Evolutionary conservation across 2,888 invertebrate genomes (phyloP).

Genomic region (Barypeithes pellucidus): DNA sequence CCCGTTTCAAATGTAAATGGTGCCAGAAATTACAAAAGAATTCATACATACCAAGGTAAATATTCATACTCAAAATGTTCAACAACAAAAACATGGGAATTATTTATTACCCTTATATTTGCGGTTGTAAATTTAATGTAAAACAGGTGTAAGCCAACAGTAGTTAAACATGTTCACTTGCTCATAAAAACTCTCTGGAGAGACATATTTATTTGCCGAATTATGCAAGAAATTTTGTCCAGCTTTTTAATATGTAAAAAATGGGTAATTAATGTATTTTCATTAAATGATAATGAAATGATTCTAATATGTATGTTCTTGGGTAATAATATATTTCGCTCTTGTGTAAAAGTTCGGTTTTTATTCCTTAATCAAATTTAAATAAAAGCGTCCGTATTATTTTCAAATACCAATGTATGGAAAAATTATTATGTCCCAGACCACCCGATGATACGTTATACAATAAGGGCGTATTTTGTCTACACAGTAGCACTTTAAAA

Average conservation of each 20-base stretch:
- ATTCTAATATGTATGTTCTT: too few relatives aligned
- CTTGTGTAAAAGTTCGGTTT: too few relatives aligned
- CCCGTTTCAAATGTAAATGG: constrained; percentile 42
- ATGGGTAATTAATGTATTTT: too few relatives aligned
- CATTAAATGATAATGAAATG: too few relatives aligned
- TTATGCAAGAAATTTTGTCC: constrained; percentile 5
- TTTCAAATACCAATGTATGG: too few relatives aligned
- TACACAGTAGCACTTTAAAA: too few relatives aligned
- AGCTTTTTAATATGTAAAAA: not conserved
- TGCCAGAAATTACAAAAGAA: constrained; percentile 44
- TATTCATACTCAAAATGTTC: constrained; percentile 43
- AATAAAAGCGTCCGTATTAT: too few relatives aligned
- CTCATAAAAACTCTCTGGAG: constrained; percentile 38
- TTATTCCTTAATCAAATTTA: too few relatives aligned
- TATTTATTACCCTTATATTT: constrained; percentile 47
- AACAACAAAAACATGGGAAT: constrained; percentile 42
- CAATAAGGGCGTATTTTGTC: too few relatives aligned
- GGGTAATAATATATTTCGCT: too few relatives aligned
- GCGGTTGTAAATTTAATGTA: constrained; percentile 47
- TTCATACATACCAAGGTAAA: constrained; percentile 40
- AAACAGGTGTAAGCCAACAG: constrained; percentile 46
- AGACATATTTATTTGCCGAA: constrained; percentile 20
- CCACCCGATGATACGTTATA: too few relatives aligned
- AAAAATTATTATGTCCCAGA: too few relatives aligned
- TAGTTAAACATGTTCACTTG: constrained; percentile 44